Conservation (phyloP, 2,797 vertebrate species). For the Alca torda region DNA sequence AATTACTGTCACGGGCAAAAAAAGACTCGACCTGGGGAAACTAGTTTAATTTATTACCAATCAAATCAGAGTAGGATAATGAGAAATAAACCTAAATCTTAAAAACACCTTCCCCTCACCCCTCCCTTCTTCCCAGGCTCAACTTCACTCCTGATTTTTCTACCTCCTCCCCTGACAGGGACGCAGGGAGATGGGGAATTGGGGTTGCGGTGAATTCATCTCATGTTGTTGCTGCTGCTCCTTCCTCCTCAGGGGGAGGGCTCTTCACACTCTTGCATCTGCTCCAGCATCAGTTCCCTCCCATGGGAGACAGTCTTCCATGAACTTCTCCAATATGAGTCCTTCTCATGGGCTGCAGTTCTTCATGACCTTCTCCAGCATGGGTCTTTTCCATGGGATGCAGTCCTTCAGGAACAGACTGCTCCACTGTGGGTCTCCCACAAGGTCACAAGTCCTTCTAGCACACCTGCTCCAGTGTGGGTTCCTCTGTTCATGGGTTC, state of each 20-base stretch:
- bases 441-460: not conserved
- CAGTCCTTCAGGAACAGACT: not conserved
- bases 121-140: not conserved
- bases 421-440: not conserved
- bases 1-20: not conserved
- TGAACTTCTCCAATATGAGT: not conserved
- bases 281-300: not conserved
- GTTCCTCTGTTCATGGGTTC: not conserved
- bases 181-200: not conserved
- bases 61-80: not conserved
- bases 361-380: not conserved
- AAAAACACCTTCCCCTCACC: not conserved
- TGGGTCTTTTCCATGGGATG: not conserved
- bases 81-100: not conserved
- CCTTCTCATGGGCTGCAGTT: not conserved
- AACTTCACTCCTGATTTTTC: not conserved
- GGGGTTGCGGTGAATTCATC: not conserved
- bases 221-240: not conserved
- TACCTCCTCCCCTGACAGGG: not conserved
- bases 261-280: not conserved
- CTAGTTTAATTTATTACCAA: not conserved
- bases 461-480: not conserved
- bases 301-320: not conserved
- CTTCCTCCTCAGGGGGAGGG: not conserved
- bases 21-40: not conserved